phyloP scores from a whole-genome alignment of 2,113 vertebrate genomes.

The Asarcornis scutulata region DNA sequence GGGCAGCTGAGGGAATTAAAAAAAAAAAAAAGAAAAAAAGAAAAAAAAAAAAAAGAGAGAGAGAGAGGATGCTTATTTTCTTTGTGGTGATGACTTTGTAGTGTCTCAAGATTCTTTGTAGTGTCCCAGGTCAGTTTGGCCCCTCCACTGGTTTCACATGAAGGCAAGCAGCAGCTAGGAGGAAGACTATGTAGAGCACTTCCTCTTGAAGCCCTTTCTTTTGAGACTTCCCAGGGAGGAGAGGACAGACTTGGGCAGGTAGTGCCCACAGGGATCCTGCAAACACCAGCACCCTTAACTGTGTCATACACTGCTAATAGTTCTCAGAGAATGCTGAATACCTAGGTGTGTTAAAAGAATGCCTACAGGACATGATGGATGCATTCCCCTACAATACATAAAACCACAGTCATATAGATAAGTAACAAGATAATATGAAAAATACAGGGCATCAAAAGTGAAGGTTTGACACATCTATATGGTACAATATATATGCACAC shows the following conservation, averaged over 20 bases:
- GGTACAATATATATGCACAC: background rate
- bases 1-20: background rate
- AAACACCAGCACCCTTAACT: background rate
- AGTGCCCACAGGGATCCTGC: background rate
- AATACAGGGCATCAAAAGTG: background rate
- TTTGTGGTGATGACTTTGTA: background rate
- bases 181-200: background rate
- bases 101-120: no score
- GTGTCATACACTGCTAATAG: background rate
- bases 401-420: no score
- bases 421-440: background rate
- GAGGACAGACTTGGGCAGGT: background rate
- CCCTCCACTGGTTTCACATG: fast-evolving
- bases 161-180: background rate
- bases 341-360: background rate
- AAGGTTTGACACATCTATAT: background rate
- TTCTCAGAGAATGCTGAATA: background rate
- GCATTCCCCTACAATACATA: background rate
- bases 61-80: background rate
- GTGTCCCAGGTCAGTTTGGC: background rate
- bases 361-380: background rate
- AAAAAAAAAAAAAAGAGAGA: no score
- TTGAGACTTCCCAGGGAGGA: background rate
- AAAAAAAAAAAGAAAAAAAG: background rate
- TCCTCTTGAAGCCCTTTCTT: background rate